Base-by-base conservation (phyloP, 2,888 invertebrate genomes). In the Thereva nobilitata region DNA sequence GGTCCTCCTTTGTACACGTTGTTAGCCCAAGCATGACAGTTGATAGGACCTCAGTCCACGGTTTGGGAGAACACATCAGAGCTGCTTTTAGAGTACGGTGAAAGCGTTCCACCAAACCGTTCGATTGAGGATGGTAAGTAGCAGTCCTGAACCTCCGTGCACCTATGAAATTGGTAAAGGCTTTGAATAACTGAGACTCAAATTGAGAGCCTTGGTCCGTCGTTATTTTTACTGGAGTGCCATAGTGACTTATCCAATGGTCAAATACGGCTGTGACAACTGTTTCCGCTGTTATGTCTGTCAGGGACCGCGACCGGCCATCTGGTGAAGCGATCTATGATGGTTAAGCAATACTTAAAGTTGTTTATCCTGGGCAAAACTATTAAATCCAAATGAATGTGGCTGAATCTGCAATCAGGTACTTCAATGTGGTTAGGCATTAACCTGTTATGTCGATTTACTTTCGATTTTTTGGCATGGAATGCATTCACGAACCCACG, bases 11-110 rank as follows among this genome's bases (percentile, higher is more conserved):
- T 34, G 67, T 66, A 4, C 72, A 68, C 0, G 74, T 72, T 6
- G 77, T 71, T 4, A 78, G 42, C 1, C 77, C 78, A 1, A 81
- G 70, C 0, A 80, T 9, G 69, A 4, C 74, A 4, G 72, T 71
- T 1, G 78, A 77, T 4, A 81, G 71, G 3, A 70, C 56, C 4
- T 73, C 71, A 1, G 70, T 61, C 78, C 78, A 79, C 8, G 70
- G 57, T 6, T 69, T 67, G 0, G 69, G 61, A 40, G 74, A 72
- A 63, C 74, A 73, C 66, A 66, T 75, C 23, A 79, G 67, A 0
- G 81, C 76, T 0, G 78, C 73, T 72, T 79, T 82, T 59, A 82
- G 69, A 5, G 75, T 74, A 1, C 81, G 71, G 69, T 82, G 81
- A 65, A 77, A 76, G 4, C 79, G 70, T 69, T 82, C 79, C 4